Base-by-base conservation (phyloP, 2,113 vertebrate genomes). In the Rhadina sibilatrix region DNA sequence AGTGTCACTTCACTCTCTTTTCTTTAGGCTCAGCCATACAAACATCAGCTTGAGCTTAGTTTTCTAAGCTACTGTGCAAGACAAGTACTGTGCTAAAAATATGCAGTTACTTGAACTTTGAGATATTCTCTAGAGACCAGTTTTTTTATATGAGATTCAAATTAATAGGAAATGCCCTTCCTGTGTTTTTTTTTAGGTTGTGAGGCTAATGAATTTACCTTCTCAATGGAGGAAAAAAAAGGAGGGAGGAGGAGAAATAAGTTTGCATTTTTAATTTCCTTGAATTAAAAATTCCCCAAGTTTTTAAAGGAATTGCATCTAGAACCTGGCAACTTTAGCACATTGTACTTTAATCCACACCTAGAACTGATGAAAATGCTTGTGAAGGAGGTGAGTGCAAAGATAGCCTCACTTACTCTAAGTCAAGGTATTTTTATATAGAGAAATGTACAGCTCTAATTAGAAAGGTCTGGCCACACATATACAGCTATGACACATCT, bases 141-240 rank as follows among this genome's bases (percentile, higher is more conserved):
- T 66, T 76, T 95, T 95, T 89, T 94, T 33, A 93, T 77, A 94
- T 49, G 84, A 94, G 64, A 94, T 80, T 91, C n/a, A 83, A 90
- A 90, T 91, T 93, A 93, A 83, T 92, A 86, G 82, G 80, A 94
- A 97, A 78, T 93, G 38, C 76, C n/a, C 38, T 95, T 96, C 87
- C 96, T 85, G 82, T 94, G 74, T n/a, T n/a, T n/a, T 88, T 96
- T 95, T 90, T 70, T 83, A 72, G 47, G 69, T 57, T 83, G 75
- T 79, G 46, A 92, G 60, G 20, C 57, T 95, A 91, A 90, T 69
- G 46, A 79, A 83, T 66, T 91, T 95, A 52, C 54, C 37, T 83
- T 83, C 65, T 56, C 28, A 50, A 23, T 59, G 44, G 24, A 70
- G 54, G 54, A n/a, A 22, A 18, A 46, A 53, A 44, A 60, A 37